These are phyloP conservation scores for Varroa destructor DNA, from an alignment of 1,140 invertebrate species.

Conservation along the genomic window DNA sequence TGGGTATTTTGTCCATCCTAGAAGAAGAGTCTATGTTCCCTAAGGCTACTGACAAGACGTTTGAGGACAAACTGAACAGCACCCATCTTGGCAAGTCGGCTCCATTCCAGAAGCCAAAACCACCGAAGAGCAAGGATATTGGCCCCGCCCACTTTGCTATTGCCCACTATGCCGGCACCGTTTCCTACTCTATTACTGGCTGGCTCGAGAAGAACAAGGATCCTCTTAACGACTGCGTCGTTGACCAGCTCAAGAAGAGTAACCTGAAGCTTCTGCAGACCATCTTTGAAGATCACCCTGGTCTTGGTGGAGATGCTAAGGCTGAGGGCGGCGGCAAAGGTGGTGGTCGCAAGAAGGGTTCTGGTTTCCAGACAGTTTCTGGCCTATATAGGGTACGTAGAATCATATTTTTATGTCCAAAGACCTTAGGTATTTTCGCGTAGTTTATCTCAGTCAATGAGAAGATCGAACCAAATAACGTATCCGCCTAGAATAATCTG, in stretches of 20 bases:
- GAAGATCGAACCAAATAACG: too few relatives aligned
- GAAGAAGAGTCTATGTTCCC: constrained; percentile 99
- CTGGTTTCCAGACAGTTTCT: constrained; percentile 76
- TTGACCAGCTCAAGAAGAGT: constrained; percentile 91
- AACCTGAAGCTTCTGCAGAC: constrained; percentile 68
- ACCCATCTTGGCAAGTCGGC: constrained; percentile 97
- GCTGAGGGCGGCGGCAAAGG: constrained; percentile 55
- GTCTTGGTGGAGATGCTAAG: constrained; percentile 63
- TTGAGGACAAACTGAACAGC: constrained; percentile 92
- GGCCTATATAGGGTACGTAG: constrained; percentile 63
- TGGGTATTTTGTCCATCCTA: constrained; percentile 99
- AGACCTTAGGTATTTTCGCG: too few relatives aligned
- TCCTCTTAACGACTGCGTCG: constrained; percentile 95
- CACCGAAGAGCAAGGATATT: constrained; percentile 58
- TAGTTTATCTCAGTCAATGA: too few relatives aligned
- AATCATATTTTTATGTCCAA: too few relatives aligned
- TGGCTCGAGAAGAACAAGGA: constrained; percentile 99
- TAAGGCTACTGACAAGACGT: constrained; percentile 95
- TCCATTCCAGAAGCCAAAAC: constrained; percentile 89
- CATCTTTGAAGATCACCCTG: constrained; percentile 87
- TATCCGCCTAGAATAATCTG: too few relatives aligned
- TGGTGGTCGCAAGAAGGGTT: constrained; percentile 58
- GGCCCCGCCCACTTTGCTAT: constrained; percentile 89
- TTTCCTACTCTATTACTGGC: constrained; percentile 85
- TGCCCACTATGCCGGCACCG: constrained; percentile 94